Base-by-base conservation (phyloP, 1,140 invertebrate species). In the Tyrophagus putrescentiae region DNA sequence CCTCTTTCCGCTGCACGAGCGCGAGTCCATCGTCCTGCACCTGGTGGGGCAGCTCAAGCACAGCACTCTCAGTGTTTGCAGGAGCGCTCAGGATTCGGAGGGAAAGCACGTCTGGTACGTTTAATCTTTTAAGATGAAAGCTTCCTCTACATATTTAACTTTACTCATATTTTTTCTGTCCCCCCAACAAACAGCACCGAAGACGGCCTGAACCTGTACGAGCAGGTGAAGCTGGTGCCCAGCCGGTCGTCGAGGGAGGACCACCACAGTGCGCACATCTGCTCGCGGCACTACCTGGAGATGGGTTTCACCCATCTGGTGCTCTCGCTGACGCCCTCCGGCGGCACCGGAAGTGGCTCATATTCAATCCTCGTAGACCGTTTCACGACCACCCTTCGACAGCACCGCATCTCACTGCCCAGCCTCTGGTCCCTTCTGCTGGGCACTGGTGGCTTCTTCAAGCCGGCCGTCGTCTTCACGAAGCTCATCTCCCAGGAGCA, bases 31-130 rank as follows among this genome's bases (percentile, higher is more conserved):
- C 45, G 32, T 60, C 7, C 16, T 63, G 0, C 23, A 31, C 25
- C 13, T 60, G 18, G 39, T 52, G 16, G 44, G 57, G 39, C 29
- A 44, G 23, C 25, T 45, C 25, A 59, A 9, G 25, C 32, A 27
- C 4, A 54, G 61, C 32, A 62, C 60, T 32, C n/a, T 63, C 23
- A 48, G 27, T 36, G 62, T 36, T 36, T 63, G 62, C 33, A 60
- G n/a, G 31, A 39, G 56, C 57, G 1, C 52, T 29, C 28, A n/a
- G 13, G 27, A 31, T 31, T 57, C 21, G 44, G 6, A 62, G 7
- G 28, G 31, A 25, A 48, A 60, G 18, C 33, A 16, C 1, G 27
- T 44, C 48, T 57, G 11, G 32, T 33, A 52, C 4, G 4, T 41
- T 21, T 54, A 48, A 23, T 54, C 6, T 33, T 34, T 6, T 16